phyloP scores from a whole-genome alignment of 2,888 invertebrate species.

The Ptychoptera contaminata region DNA sequence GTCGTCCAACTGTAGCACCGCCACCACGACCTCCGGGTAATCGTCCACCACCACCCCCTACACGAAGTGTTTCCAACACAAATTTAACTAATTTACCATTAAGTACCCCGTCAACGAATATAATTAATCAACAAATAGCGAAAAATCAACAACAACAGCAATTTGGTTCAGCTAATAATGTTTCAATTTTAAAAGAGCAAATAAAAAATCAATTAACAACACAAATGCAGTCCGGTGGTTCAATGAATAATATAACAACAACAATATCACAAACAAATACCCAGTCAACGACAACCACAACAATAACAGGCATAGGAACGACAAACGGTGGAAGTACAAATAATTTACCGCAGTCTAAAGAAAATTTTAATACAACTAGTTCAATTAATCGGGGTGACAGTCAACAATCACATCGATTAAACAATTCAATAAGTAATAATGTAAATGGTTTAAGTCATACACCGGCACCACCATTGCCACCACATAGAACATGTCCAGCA shows the following conservation, averaged over 20 bases:
- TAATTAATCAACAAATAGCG: constrained; percentile 4
- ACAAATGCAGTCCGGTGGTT: constrained; percentile 11
- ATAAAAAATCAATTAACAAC: constrained; percentile 19
- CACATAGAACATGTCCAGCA: constrained; percentile 28
- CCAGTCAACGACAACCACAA: not conserved
- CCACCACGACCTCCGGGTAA: constrained; percentile 22
- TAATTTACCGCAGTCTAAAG: too few relatives aligned
- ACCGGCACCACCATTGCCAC: constrained; percentile 26
- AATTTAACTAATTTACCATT: constrained; percentile 23
- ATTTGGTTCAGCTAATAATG: constrained; percentile 17
- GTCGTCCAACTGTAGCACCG: constrained; percentile 26
- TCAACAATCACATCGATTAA: not conserved
- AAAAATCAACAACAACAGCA: not conserved
- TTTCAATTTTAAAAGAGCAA: constrained; percentile 26
- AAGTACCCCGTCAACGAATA: constrained; percentile 17
- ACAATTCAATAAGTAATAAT: constrained; percentile 4
- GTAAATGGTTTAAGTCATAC: constrained; percentile 6
- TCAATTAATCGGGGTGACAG: too few relatives aligned
- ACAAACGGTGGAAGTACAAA: too few relatives aligned
- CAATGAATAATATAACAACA: constrained; percentile 14
- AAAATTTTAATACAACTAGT: too few relatives aligned
- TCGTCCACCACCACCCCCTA: constrained; percentile 31
- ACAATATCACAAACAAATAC: constrained; percentile 14
- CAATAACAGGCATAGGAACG: too few relatives aligned
- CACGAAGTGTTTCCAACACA: constrained; percentile 29